Conservation (phyloP, 2,888 invertebrate species). For the Mechanitis messenoides region DNA sequence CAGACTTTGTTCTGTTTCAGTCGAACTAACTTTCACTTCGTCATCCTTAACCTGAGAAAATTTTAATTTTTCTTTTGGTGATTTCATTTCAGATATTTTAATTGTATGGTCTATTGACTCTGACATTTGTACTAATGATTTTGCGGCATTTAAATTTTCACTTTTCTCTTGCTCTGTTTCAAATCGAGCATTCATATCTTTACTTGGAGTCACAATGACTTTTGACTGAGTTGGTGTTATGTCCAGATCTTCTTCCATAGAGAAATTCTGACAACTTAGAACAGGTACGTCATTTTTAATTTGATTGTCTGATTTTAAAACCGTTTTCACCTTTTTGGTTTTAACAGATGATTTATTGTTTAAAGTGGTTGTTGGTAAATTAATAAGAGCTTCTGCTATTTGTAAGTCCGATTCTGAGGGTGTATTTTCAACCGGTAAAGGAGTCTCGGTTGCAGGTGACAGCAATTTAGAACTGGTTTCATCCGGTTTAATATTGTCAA, state of each 20-base stretch:
- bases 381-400: slow-evolving; percentile 69
- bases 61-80: slow-evolving; percentile 37
- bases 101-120: slow-evolving; percentile 63
- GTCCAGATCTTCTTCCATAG: slow-evolving; percentile 9
- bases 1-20: slow-evolving; percentile 42
- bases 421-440: slow-evolving; percentile 36
- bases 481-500: slow-evolving; percentile 13
- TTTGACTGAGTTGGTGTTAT: slow-evolving; percentile 12
- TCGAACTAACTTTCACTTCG: slow-evolving; percentile 13
- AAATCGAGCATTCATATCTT: slow-evolving; percentile 47
- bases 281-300: slow-evolving; percentile 4
- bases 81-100: slow-evolving; percentile 44
- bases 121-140: slow-evolving; percentile 72
- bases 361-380: slow-evolving; percentile 61
- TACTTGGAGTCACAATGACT: slow-evolving; percentile 22
- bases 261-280: slow-evolving; percentile 11
- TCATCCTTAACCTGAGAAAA: slow-evolving; percentile 20
- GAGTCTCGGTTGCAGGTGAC: slow-evolving; percentile 7
- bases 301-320: slow-evolving; percentile 6
- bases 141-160: slow-evolving; percentile 70
- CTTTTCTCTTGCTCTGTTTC: slow-evolving; percentile 68
- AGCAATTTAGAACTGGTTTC: slow-evolving; percentile 23
- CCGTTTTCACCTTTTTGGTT: slow-evolving; percentile 30
- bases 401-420: slow-evolving; percentile 71
- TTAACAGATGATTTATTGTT: slow-evolving; percentile 47